Evolutionary conservation across 2,113 vertebrate species (phyloP), one percentile per base, ranked within the genome.

Genomic region (Poicephalus meyeri): DNA sequence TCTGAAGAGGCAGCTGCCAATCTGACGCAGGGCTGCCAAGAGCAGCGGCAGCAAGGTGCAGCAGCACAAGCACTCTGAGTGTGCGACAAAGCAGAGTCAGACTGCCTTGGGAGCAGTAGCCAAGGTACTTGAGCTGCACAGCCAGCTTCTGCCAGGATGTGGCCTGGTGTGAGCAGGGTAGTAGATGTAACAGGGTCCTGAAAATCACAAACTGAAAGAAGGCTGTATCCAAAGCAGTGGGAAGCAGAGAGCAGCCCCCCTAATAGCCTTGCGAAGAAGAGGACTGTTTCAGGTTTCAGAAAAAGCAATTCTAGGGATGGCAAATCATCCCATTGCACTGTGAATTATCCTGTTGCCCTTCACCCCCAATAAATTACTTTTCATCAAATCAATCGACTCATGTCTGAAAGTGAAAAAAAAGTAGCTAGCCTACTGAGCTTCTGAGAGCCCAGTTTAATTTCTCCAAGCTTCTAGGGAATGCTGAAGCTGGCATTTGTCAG

Each of bases 231-330:
- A 0, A 52, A 82, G 56, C 26, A 60, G 21, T 6, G 7, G 44
- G 39, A 87, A 89, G 39, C 29, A 72, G 87, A 79, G 11, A 79
- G 61, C 24, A 76, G 61, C 29, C 33, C 52, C 35, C 17, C 13
- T 50, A 76, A 74, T 2, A 79, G 55, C 37, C 50, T 87, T 81
- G 41, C 39, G 42, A 50, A 33, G 69, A 85, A 58, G 69, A 80
- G 16, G 20, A 31, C 50, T 39, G 35, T 29, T 92, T 74, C n/a
- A 71, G 47, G 50, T 55, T 84, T 89, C 78, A 68, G 66, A 56
- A 94, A 88, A 94, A 95, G 84, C 46, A 91, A 95, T 97, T 97
- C 89, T 89, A 91, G 28, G 78, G 47, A 89, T 91, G 80, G 91
- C 37, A 91, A 91, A 86, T 91, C 72, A 89, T 91, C 72, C 80